A percentile compares a stretch with the other conserved stretches of the same genome.
phyloP scores from a whole-genome alignment of 2,113 vertebrate species.

The Triplophysa tibetana region DNA sequence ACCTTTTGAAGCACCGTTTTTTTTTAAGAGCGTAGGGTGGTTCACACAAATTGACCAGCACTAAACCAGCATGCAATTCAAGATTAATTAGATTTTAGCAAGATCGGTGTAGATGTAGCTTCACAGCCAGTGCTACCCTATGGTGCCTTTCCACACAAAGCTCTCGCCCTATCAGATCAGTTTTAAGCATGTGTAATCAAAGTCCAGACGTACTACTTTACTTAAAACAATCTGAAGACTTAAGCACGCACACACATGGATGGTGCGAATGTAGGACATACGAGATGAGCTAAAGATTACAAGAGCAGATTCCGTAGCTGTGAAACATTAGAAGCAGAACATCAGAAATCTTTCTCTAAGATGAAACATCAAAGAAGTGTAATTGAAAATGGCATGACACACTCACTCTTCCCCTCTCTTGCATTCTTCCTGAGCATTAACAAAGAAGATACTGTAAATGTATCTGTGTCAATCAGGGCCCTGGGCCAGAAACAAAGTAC shows the following conservation, averaged over 20 bases:
- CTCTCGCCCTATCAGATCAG: background rate
- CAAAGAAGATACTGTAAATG: slow-evolving; percentile 49
- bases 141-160: background rate
- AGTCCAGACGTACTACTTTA: slow-evolving; percentile 13
- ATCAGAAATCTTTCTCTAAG: slow-evolving; percentile 48
- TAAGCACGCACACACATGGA: background rate
- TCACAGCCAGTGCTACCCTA: background rate
- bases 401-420: slow-evolving; percentile 16
- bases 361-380: slow-evolving; percentile 45
- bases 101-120: background rate
- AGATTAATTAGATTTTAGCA: too few relatives aligned
- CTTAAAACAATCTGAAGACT: slow-evolving; percentile 16
- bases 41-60: too few relatives aligned
- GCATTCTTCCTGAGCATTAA: slow-evolving; percentile 30
- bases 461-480: slow-evolving; percentile 50
- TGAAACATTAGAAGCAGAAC: slow-evolving; percentile 42
- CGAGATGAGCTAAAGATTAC: slow-evolving; percentile 48
- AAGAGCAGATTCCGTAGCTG: slow-evolving; percentile 41
- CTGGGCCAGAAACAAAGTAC: slow-evolving; percentile 54
- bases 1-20: too few relatives aligned
- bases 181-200: slow-evolving; percentile 31
- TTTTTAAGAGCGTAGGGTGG: too few relatives aligned
- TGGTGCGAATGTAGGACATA: background rate
- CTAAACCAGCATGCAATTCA: too few relatives aligned
- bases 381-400: slow-evolving; percentile 54